A percentile compares a stretch with the other conserved stretches of the same genome.
Conservation (phyloP, 2,113 vertebrate species). For the Thomomys bottae region DNA sequence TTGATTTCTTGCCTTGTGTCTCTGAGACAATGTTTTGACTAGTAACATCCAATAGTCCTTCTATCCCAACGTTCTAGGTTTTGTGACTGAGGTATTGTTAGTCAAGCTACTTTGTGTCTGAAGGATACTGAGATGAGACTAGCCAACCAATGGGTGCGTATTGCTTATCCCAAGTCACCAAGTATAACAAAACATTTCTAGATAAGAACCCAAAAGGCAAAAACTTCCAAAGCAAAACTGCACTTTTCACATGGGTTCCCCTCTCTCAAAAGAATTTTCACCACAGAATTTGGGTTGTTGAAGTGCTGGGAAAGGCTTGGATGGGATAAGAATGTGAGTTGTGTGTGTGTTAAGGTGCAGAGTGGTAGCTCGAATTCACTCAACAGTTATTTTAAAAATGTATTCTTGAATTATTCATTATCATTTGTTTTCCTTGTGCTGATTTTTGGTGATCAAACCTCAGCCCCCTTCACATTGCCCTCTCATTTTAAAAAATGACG, state of each 20-base stretch:
- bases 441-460: too few relatives aligned
- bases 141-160: background rate
- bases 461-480: too few relatives aligned
- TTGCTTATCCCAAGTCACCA: background rate
- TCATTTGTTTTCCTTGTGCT: too few relatives aligned
- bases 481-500: too few relatives aligned
- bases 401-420: too few relatives aligned
- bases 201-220: background rate
- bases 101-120: background rate
- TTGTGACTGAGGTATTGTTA: background rate
- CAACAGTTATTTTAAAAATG: background rate
- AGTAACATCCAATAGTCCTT: background rate
- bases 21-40: background rate
- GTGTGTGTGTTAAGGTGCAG: too few relatives aligned
- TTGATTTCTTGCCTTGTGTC: background rate
- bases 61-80: background rate
- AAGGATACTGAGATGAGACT: background rate
- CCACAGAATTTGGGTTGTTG: background rate
- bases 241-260: background rate
- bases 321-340: background rate
- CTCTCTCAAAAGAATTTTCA: background rate
- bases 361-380: background rate
- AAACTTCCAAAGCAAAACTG: background rate
- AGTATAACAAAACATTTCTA: background rate
- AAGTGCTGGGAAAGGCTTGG: background rate